A percentile compares a stretch with the other conserved stretches of the same genome.
Evolutionary conservation across 2,888 invertebrate genomes (phyloP).

Genomic region (Malachius bipustulatus): DNA sequence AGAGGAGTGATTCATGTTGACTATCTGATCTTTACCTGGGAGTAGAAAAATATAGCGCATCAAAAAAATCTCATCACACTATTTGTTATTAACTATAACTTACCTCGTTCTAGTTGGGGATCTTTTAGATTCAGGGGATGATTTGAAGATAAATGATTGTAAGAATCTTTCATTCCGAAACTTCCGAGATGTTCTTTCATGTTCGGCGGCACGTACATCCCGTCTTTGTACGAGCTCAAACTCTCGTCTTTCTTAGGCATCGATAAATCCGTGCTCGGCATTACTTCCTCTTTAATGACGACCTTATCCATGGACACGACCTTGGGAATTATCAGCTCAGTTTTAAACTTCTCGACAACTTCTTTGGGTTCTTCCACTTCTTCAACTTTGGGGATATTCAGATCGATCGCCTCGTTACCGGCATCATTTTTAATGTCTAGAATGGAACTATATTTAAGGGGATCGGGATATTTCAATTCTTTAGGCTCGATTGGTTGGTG

Average conservation of each 20-base stretch:
- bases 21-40: constrained; percentile 24
- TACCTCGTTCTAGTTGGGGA: constrained; percentile 8
- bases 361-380: constrained; percentile 24
- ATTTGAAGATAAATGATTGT: constrained; percentile 22
- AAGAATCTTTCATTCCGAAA: constrained; percentile 29
- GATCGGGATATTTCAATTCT: constrained; percentile 29
- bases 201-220: constrained; percentile 28
- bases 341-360: constrained; percentile 39
- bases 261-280: constrained; percentile 26
- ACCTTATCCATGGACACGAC: constrained; percentile 44
- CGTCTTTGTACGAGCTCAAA: constrained; percentile 24
- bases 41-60: no score
- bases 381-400: constrained; percentile 12
- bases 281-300: constrained; percentile 32
- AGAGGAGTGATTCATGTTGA: constrained; percentile 29
- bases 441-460: constrained; percentile 26
- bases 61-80: background rate
- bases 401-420: constrained; percentile 21
- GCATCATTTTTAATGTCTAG: constrained; percentile 26
- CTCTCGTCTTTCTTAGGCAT: constrained; percentile 21
- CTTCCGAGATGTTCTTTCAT: constrained; percentile 27
- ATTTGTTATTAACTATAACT: constrained; percentile 7
- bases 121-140: constrained; percentile 24
- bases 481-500: constrained; percentile 21
- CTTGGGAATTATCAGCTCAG: constrained; percentile 51